phyloP scores from a whole-genome alignment of 2,797 vertebrate species.

The Petrocephalus sullivani region DNA sequence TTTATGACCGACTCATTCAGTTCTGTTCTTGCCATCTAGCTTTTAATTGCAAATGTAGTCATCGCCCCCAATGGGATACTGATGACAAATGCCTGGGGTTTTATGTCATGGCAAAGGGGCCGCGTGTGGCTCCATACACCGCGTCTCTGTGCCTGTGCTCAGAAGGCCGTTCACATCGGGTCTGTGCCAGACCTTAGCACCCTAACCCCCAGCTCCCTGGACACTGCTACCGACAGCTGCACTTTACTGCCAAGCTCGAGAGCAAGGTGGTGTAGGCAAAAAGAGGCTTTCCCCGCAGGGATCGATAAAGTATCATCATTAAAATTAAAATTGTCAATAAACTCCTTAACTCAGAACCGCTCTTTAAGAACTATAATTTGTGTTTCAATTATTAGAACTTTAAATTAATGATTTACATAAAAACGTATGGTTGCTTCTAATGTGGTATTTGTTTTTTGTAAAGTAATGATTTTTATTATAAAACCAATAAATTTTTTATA shows the following conservation, averaged over 20 bases:
- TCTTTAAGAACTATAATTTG: background rate
- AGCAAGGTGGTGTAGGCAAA: too few relatives aligned
- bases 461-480: background rate
- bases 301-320: too few relatives aligned
- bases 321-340: background rate
- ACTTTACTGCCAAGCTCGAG: too few relatives aligned
- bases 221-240: too few relatives aligned
- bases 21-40: background rate
- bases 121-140: too few relatives aligned
- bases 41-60: background rate
- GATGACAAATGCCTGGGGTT: background rate
- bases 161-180: too few relatives aligned
- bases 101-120: background rate
- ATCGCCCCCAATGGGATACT: background rate
- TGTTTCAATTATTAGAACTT: background rate
- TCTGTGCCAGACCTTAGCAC: too few relatives aligned
- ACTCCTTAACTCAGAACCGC: background rate
- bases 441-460: background rate
- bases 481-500: background rate
- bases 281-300: too few relatives aligned
- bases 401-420: background rate
- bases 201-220: too few relatives aligned
- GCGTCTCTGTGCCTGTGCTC: too few relatives aligned
- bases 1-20: background rate
- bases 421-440: background rate